These are phyloP conservation scores for Gnathonemus longibarbis DNA, from an alignment of 2,113 vertebrate species.

Conservation along the genomic window DNA sequence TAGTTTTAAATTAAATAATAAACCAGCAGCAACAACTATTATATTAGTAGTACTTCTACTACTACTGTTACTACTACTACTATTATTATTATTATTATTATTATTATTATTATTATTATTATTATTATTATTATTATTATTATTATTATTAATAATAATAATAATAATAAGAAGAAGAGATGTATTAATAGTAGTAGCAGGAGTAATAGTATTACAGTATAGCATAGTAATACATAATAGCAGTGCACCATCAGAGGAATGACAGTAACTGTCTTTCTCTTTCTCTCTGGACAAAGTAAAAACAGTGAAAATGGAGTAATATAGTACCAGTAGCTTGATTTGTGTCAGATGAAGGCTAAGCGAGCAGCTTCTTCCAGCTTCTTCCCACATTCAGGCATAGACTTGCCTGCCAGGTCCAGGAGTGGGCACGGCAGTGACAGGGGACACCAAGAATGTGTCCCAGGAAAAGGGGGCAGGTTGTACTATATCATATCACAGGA, in stretches of 20 bases:
- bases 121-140: neutral
- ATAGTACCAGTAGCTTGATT: neutral
- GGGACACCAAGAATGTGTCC: neutral
- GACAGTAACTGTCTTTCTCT: neutral
- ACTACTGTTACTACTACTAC: neutral
- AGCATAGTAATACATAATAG: neutral
- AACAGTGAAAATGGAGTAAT: neutral
- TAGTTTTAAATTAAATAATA: neutral
- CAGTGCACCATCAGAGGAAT: neutral
- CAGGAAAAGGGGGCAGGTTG: neutral
- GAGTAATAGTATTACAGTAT: neutral
- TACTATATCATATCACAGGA: neutral
- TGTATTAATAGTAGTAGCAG: neutral
- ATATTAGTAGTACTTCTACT: neutral
- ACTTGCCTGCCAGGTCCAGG: neutral
- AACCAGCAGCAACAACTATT: neutral
- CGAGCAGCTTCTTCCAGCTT: neutral
- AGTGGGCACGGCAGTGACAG: neutral
- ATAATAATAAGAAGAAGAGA: neutral
- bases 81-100: neutral
- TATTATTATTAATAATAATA: neutral
- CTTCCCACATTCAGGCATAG: neutral
- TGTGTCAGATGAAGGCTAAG: neutral
- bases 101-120: neutral
- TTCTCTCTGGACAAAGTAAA: neutral